Evolutionary conservation across 2,797 vertebrate species (phyloP), one percentile per base, ranked within the genome.

Genomic region (Gallinago nigripennis): DNA sequence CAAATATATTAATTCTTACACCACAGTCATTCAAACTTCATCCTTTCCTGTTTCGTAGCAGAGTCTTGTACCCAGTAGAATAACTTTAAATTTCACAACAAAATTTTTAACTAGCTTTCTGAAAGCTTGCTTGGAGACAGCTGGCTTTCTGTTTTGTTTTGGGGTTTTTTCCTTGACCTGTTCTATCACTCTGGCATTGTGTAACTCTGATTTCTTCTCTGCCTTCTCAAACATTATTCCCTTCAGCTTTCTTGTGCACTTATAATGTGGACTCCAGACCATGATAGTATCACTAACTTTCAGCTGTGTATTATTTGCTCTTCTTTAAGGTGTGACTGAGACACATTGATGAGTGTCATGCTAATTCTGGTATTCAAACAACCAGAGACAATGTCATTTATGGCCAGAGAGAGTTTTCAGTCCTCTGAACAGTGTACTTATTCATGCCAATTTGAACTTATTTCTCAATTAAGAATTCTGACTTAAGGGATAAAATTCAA

Each of bases 321-420:
- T 48, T 75, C 54, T 72, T 84, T 45, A n/a, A 69, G 25, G 33
- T 51, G 25, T 9, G 24, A 39, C 50, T 56, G 27, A 72, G 5
- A 50, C 21, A 20, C 9, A 8, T 12, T 30, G 33, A 6, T 23
- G 18, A 94, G 4, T 43, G 9, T 7, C 27, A 43, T 0, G 0
- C 8, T 69, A 51, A 72, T 54, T 53, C 46, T 54, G 16, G 13
- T 31, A 28, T 28, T 90, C 41, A 35, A 39, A 43, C 13, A 79
- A 11, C 18, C 23, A 46, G 6, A 56, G 7, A 25, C 12, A 45
- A 11, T 10, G 8, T 23, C 8, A 0, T 64, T 76, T 86, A n/a
- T 0, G 0, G 16, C 7, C 61, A n/a, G n/a, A 71, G 37, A 66
- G 11, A 35, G 8, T 24, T 72, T 85, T 83, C 41, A 77, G 5